These are phyloP conservation scores for Pararge aegeria DNA, from an alignment of 1,140 invertebrate species.

Conservation along the genomic window DNA sequence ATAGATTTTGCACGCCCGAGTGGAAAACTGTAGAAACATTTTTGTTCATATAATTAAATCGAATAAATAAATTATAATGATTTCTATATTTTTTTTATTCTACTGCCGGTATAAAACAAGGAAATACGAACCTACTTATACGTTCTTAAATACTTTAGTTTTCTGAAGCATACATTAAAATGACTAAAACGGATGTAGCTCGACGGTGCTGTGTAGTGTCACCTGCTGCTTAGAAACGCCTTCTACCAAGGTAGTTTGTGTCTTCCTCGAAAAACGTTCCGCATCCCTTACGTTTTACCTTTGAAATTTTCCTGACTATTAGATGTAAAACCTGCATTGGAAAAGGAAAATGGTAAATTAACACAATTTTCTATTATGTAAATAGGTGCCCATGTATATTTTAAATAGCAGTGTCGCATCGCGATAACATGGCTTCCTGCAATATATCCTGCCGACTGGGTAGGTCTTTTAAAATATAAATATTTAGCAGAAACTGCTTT, in stretches of 20 bases:
- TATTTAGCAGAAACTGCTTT: background rate
- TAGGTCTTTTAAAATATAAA: slow-evolving; percentile 1
- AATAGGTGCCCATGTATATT: background rate
- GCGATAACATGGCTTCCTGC: background rate
- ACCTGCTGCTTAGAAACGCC: background rate
- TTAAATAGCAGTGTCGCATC: background rate
- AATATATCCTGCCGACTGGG: background rate
- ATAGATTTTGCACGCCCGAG: no score
- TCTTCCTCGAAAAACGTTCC: background rate
- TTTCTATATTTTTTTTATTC: no score
- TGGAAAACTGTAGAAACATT: no score
- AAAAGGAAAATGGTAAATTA: background rate
- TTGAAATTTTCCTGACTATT: background rate
- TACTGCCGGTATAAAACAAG: no score
- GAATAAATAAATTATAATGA: no score
- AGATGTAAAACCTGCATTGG: background rate
- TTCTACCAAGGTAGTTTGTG: background rate
- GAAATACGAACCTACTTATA: no score
- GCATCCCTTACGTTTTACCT: background rate
- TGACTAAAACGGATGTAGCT: background rate
- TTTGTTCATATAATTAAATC: no score
- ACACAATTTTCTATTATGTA: background rate
- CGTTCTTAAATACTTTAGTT: background rate
- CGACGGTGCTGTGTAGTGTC: background rate
- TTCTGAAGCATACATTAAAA: no score